phyloP scores from a whole-genome alignment of 2,797 vertebrate species.

The Gymnocypris eckloni region DNA sequence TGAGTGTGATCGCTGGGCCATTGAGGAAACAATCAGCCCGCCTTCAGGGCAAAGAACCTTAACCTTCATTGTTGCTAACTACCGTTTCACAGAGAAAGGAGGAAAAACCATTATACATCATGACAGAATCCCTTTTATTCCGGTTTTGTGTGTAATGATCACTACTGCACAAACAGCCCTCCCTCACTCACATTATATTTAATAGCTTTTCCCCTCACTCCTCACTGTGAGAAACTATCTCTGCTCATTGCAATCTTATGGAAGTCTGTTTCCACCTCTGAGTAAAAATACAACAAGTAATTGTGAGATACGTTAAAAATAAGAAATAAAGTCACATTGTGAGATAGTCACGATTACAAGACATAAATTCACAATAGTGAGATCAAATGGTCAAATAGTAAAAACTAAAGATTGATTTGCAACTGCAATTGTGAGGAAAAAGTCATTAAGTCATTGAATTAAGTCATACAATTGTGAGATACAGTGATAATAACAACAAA shows the following conservation, averaged over 20 bases:
- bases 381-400: neutral
- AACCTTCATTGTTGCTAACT: constrained; percentile 52
- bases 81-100: constrained; percentile 43
- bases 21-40: constrained; percentile 57
- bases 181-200: constrained; percentile 22
- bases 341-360: neutral
- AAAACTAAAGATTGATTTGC: too few species aligned
- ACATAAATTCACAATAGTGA: neutral
- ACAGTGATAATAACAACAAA: too few species aligned
- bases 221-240: constrained; percentile 58
- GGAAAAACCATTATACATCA: constrained; percentile 25
- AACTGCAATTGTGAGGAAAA: neutral
- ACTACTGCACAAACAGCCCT: constrained; percentile 13
- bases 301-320: neutral
- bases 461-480: neutral
- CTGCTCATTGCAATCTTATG: constrained; percentile 47
- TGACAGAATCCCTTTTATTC: constrained; percentile 34
- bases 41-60: constrained; percentile 47
- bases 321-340: too few species aligned
- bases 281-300: neutral
- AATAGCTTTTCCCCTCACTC: constrained; percentile 37
- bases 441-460: too few species aligned
- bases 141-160: constrained; percentile 31
- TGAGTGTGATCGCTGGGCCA: constrained; percentile 58
- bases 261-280: neutral